Conservation (phyloP, 2,113 vertebrate species). For the Lanius ludovicianus region DNA sequence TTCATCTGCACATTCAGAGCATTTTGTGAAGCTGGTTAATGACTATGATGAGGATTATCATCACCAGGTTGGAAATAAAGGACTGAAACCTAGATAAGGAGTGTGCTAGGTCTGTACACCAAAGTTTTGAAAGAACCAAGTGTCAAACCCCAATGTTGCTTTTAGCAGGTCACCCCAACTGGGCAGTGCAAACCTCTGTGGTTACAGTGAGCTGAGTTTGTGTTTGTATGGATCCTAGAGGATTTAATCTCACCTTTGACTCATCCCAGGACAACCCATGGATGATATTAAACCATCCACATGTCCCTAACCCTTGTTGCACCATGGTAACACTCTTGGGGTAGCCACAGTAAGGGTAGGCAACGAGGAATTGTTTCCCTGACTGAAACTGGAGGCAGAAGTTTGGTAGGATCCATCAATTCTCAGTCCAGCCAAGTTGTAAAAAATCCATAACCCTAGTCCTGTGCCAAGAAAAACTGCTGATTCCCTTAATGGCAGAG, state of each 20-base stretch:
- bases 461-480: background rate
- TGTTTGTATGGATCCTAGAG: fast-evolving
- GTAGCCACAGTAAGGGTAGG: background rate
- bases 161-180: background rate
- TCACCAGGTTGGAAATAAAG: background rate
- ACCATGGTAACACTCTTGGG: background rate
- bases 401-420: background rate
- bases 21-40: background rate
- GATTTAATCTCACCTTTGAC: background rate
- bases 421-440: background rate
- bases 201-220: background rate
- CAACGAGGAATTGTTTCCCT: background rate
- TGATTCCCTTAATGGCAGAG: background rate
- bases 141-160: background rate
- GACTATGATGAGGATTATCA: background rate
- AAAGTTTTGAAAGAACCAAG: background rate
- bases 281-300: background rate
- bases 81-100: background rate
- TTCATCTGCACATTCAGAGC: background rate
- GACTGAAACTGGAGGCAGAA: background rate
- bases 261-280: background rate
- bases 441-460: background rate
- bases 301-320: background rate
- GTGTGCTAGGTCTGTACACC: background rate
- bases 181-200: background rate